Conservation (phyloP, 2,888 invertebrate genomes). For the Apocheima hispidaria region DNA sequence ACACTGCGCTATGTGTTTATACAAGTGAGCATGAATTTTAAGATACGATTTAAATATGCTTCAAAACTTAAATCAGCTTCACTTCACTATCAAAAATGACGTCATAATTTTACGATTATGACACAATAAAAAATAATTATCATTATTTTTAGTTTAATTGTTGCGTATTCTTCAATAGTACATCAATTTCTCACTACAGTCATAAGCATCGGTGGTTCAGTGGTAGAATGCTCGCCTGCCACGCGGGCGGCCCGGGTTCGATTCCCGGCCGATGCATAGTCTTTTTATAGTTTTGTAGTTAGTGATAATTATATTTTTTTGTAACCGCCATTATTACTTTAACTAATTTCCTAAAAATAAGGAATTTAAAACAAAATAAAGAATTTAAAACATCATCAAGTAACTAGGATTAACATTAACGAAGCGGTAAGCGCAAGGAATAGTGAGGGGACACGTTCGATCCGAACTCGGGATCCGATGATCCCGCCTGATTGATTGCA, state of each 20-base stretch:
- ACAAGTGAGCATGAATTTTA: too few relatives aligned
- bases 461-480: constrained; percentile 31
- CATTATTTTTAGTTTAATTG: too few relatives aligned
- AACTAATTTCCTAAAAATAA: background rate
- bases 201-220: constrained; percentile 82
- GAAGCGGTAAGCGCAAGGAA: constrained; percentile 15
- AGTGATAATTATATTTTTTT: background rate
- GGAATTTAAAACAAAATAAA: background rate
- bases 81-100: too few relatives aligned
- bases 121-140: too few relatives aligned
- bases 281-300: constrained; percentile 1
- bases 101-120: background rate
- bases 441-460: constrained; percentile 24
- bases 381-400: constrained; percentile 2
- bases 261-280: constrained; percentile 85
- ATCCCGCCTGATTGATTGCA: constrained; percentile 60
- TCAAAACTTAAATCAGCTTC: too few relatives aligned
- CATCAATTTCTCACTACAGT: background rate
- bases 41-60: too few relatives aligned
- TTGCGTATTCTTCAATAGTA: too few relatives aligned
- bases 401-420: constrained; percentile 17
- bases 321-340: background rate
- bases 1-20: background rate
- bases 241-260: constrained; percentile 87
- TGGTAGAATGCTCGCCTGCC: constrained; percentile 86